Percentiles rank a stretch among this genome's conserved stretches.
These are phyloP conservation scores for Agriopis leucophaearia DNA, from an alignment of 2,888 invertebrate genomes.

Conservation along the genomic window DNA sequence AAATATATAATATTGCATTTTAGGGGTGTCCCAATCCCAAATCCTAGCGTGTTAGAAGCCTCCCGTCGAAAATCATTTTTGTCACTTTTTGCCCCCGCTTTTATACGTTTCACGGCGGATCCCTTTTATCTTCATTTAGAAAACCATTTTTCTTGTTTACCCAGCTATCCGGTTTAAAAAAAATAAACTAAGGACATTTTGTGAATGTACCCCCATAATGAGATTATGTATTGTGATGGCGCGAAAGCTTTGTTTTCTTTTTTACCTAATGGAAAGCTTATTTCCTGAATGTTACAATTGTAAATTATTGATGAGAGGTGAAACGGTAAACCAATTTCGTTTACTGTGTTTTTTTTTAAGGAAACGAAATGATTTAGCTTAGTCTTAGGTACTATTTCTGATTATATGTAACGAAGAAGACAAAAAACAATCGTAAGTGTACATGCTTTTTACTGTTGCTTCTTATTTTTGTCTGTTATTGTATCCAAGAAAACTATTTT, in stretches of 20 bases:
- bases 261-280: slow-evolving; percentile 24
- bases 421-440: no score
- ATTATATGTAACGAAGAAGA: no score
- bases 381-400: no score
- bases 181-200: slow-evolving; percentile 44
- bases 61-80: slow-evolving; percentile 68
- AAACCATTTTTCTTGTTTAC: slow-evolving; percentile 75
- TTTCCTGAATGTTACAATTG: slow-evolving; percentile 26
- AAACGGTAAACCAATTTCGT: slow-evolving; percentile 23
- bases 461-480: no score
- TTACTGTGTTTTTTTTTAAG: slow-evolving; percentile 6
- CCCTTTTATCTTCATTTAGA: slow-evolving; percentile 75
- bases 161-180: slow-evolving; percentile 57
- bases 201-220: slow-evolving; percentile 40
- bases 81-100: slow-evolving; percentile 59
- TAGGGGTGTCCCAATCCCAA: no score
- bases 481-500: no score
- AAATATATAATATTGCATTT: no score
- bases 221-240: slow-evolving; percentile 33
- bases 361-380: no score
- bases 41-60: slow-evolving; percentile 28
- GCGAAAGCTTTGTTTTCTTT: slow-evolving; percentile 24
- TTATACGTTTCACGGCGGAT: slow-evolving; percentile 56
- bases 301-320: slow-evolving; percentile 32
- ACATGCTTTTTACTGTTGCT: no score